These are phyloP conservation scores for Hyles lineata DNA, from an alignment of 2,888 invertebrate species.

Conservation along the genomic window DNA sequence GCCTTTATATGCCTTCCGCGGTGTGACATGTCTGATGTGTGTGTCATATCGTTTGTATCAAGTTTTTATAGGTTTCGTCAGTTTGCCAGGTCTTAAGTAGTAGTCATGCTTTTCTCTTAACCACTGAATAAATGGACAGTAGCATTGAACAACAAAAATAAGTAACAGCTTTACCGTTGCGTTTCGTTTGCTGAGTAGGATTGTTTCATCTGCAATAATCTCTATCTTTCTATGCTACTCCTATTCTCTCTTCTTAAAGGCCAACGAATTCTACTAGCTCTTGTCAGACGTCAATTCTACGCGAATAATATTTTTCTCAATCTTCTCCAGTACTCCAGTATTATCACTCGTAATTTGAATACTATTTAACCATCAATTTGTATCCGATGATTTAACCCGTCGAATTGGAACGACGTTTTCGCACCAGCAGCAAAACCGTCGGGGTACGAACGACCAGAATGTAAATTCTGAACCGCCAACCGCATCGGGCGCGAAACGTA, in stretches of 20 bases:
- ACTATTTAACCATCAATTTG: background rate
- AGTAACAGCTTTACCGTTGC: no score
- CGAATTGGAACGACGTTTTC: background rate
- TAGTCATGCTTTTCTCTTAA: no score
- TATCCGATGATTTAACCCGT: background rate
- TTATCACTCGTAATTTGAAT: background rate
- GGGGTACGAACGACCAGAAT: slow-evolving; percentile 9
- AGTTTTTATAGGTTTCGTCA: background rate
- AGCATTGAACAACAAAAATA: no score
- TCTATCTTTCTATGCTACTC: no score
- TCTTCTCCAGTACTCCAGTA: no score
- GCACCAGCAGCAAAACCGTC: background rate
- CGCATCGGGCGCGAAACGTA: slow-evolving; percentile 18
- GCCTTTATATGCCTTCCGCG: background rate
- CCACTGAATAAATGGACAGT: no score
- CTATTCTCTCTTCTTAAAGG: no score
- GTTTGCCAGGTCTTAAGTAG: background rate
- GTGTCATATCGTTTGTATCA: background rate
- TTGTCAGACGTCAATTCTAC: no score
- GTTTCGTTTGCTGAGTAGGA: no score
- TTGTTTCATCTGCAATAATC: no score
- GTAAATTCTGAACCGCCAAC: slow-evolving; percentile 20
- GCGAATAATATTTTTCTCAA: no score
- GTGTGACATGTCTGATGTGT: slow-evolving; percentile 4
- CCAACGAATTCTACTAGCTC: no score